Base-by-base conservation (phyloP, 1,140 invertebrate genomes). In the Microplitis mediator region DNA sequence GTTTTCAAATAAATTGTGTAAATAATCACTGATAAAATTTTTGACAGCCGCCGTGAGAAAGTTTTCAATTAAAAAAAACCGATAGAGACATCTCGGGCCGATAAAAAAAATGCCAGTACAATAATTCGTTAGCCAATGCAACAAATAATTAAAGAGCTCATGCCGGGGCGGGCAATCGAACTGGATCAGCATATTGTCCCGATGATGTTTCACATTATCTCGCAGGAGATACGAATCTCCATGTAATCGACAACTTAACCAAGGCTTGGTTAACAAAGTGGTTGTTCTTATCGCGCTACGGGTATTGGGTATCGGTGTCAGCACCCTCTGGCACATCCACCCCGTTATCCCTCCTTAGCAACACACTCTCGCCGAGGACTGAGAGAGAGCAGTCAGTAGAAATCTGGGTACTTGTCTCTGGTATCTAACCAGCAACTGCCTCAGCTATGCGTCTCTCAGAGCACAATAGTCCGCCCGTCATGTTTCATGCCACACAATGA, bases 161-260 rank as follows among this genome's bases (percentile, higher is more conserved):
- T 34, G 35, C 23, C 9, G 61, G 52, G 34, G 39, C 35, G 62
- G 62, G 69, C 62, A 63, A 16, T 54, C 72, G 62, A 75, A 74
- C 74, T 76, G 77, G 77, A 81, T 82, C 76, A 81, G 79, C 85
- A 85, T 64, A 39, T 64, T 39, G 35, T 64, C 62, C 34, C 39
- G 85, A 86, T 81, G 85, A 86, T 85, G 72, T 80, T 78, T 81
- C 78, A 81, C 85, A 85, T 86, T 81, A 86, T 86, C 80, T 82
- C 52, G 51, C 62, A 60, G 39, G 52, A 77, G 81, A 84, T 84
- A 84, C 81, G 80, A 83, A 82, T 84, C 80, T 80, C 82, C 79
- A 80, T 74, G 76, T 82, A 2, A 45, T 45, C 5, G 11, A 11
- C 11, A 45, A 83, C 82, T 87, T 85, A 84, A 84, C 77, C 83